Evolutionary conservation across 2,888 invertebrate genomes (phyloP), one percentile per base, ranked within the genome.

Genomic region (Drosophila percnosoma): DNA sequence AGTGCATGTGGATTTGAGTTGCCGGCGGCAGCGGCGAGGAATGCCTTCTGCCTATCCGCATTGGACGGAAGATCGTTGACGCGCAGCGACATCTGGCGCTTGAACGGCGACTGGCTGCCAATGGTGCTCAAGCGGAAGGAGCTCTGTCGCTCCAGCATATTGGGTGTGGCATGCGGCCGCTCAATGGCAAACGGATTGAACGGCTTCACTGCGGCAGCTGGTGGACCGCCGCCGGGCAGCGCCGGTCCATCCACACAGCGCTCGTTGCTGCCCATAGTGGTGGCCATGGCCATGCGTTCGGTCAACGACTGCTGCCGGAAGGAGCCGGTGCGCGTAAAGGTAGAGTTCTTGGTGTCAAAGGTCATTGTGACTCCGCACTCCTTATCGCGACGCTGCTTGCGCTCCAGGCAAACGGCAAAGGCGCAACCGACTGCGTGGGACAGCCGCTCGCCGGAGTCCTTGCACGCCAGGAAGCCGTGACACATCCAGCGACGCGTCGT

Each of bases 391-490:
- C 98, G 97, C 93, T 99, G 99, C 93, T 99, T 99, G 90, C 98
- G 95, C 93, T 99, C 99, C 83, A 99, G 94, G 91, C 99, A 99
- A 3, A 99, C 98, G 63, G 99, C 98, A 94, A 99, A 99, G 57
- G 99, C 99, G 94, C 99, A 99, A 48, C 99, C 99, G 34, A 99
- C 99, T 2, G 99, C 99, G 94, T 99, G 99, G 87, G 99, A 99
- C 78, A 99, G 94, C 53, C 99, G 95, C 94, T 99, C 99, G 68
- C 99, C 99, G 85, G 98, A 97, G 94, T 99, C 99, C 92, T 98
- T 97, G 61, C 97, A 95, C 60, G 99, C 99, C 80, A 99, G 94
- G 93, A 99, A 99, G 45, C 99, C 99, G 94, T 99, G 99, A 92
- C 99, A 99, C 99, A 99, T 99, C 99, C 99, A 99, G 24, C 99